Percentiles rank a stretch among this genome's conserved stretches.
These are phyloP conservation scores for Lathamus discolor DNA, from an alignment of 2,113 vertebrate genomes.

Conservation along the genomic window DNA sequence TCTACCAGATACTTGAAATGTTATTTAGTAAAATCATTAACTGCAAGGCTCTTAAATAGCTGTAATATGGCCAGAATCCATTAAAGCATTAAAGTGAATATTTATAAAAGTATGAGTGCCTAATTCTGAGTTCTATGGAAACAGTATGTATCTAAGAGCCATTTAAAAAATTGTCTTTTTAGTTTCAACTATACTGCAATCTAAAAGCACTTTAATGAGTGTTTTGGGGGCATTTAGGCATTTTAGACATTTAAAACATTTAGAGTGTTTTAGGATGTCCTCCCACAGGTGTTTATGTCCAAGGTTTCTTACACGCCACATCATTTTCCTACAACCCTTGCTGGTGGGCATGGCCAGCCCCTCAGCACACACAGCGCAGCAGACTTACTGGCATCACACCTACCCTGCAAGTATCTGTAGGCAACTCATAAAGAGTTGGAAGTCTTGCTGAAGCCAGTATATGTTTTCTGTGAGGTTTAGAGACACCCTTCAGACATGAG, in stretches of 20 bases:
- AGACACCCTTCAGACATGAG: neutral
- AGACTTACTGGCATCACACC: neutral
- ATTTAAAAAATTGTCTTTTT: neutral
- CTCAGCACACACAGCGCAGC: neutral
- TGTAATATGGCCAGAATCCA: neutral
- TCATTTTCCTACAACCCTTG: neutral
- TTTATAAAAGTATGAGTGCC: neutral
- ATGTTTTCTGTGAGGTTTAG: neutral
- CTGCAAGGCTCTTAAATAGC: neutral
- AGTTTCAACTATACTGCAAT: neutral
- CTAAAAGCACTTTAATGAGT: neutral
- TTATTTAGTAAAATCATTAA: neutral
- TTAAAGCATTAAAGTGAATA: neutral
- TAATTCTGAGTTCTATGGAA: neutral
- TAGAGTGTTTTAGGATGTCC: neutral
- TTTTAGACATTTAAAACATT: neutral
- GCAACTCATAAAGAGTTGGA: neutral
- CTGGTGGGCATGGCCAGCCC: accelerated
- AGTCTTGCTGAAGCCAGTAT: neutral
- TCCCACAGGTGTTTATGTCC: neutral
- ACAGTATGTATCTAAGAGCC: neutral
- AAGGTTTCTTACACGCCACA: neutral
- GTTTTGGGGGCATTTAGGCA: neutral
- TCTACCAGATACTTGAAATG: neutral
- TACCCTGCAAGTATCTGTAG: neutral